Evolutionary conservation across 2,888 invertebrate species (phyloP), one percentile per base, ranked within the genome.

Genomic region (Muschampia plurimacula): DNA sequence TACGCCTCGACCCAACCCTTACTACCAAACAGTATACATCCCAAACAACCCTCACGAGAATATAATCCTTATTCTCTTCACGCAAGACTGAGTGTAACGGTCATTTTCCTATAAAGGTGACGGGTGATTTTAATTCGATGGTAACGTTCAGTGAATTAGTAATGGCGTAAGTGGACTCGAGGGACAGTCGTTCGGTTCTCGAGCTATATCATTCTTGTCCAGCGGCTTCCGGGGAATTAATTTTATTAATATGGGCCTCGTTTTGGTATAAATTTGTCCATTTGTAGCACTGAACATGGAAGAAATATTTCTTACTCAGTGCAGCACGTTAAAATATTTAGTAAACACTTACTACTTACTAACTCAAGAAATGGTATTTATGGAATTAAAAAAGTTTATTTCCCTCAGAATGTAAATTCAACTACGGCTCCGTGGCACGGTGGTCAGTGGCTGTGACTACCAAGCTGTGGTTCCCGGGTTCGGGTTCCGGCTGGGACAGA

Each of bases 91-190:
- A 77, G 78, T 55, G 12, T 64, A 72, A 73, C 60, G 75, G 46
- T 22, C 10, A 67, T 67, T 76, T 77, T 80, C 7, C 69, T 39
- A 0, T 77, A 76, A 67, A 62, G 13, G 13, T 41, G 69, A 75
- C 69, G 76, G 83, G 80, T 76, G 79, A 81, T 88, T 88, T 87
- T 87, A 91, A 90, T 89, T 89, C 84, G 75, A 84, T 82, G 83
- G 86, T 85, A 80, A 84, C 84, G 88, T 84, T 83, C 83, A 83
- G 84, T 86, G 89, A 90, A 91, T 91, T 90, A 87, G 88, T 90
- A 90, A 92, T 89, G 84, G 83, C 83, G 83, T 76, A 89, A 92
- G 91, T 91, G 92, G 86, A 78, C 92, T 74, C 84, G 60, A 70
- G 93, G 91, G 92, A 79, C 77, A 82, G 72, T 77, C 76, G 82